Percentiles rank a stretch among this genome's conserved stretches.
These are phyloP conservation scores for Melospiza melodia DNA, from an alignment of 2,113 vertebrate species.

Conservation along the genomic window DNA sequence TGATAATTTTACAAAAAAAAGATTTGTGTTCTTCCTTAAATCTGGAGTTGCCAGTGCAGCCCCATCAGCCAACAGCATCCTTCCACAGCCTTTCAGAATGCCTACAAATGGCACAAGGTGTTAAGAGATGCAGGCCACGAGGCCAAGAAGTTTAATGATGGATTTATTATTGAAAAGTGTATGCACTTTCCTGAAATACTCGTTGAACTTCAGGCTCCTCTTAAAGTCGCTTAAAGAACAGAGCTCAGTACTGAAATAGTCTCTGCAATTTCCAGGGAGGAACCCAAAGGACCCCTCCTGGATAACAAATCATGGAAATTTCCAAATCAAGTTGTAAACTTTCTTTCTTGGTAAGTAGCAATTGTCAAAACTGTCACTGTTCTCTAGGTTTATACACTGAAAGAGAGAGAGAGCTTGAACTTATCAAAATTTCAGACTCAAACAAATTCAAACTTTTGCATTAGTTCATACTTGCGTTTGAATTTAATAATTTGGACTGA, in stretches of 20 bases:
- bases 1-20: not conserved
- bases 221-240: not conserved
- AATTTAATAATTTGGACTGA: not conserved
- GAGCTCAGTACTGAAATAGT: not conserved
- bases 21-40: not conserved
- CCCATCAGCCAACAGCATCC: not conserved
- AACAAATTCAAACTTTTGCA: not conserved
- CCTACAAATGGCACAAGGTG: constrained; percentile 36
- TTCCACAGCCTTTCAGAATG: not conserved
- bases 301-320: not conserved
- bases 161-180: constrained; percentile 67
- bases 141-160: constrained; percentile 62
- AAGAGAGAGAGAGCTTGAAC: not conserved
- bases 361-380: not conserved
- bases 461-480: not conserved
- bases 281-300: not conserved
- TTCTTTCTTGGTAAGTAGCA: not conserved
- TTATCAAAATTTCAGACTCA: not conserved
- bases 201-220: not conserved
- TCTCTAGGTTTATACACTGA: not conserved
- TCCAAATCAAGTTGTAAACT: not conserved
- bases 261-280: not conserved
- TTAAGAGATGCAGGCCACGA: constrained; percentile 64
- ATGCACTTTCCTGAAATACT: constrained; percentile 14
- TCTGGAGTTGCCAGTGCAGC: not conserved